Evolutionary conservation across 2,797 vertebrate species (phyloP), one percentile per base, ranked within the genome.

Genomic region (Fistularia tabacaria): DNA sequence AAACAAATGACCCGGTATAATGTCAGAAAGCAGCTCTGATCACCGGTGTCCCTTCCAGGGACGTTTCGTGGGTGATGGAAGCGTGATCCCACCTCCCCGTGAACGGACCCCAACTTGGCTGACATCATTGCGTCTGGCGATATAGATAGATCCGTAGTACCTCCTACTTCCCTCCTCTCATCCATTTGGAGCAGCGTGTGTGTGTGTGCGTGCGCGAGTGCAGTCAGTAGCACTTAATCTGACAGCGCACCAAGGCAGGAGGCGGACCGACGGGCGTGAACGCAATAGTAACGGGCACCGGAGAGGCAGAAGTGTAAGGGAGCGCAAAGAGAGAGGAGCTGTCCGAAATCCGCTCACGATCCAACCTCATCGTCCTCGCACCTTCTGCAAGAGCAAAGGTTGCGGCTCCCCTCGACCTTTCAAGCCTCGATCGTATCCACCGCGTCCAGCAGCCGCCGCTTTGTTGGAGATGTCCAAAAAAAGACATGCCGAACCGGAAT

Each of bases 111-210:
- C 58, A 77, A 81, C 70, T 71, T 76, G 79, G 69, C 92, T 97
- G 90, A 90, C 91, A 90, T 92, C 92, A 89, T 74, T 81, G 90
- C 85, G 89, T 79, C 79, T 82, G 67, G 77, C n/a, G 65, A 63
- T 76, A 70, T 57, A 82, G 73, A 81, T 80, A 76, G 74, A 79
- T 83, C 77, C 71, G 71, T 86, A 69, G 82, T 74, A 64, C 45
- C 50, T 52, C 55, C 71, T 54, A 59, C 49, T 49, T 46, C 46
- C 14, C 47, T 36, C 8, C 51, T 51, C 81, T 68, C 80, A 73
- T 81, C 82, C 83, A 81, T 71, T 86, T 60, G 71, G 79, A 82
- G 73, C 44, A 51, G 79, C 73, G 67, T 52, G 73, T 58, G 79
- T 64, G 36, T 40, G 46, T 36, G 39, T 40, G 76, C 10, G 42